These are phyloP conservation scores for Pachycephala philippinensis DNA, from an alignment of 2,113 vertebrate species.

Conservation along the genomic window DNA sequence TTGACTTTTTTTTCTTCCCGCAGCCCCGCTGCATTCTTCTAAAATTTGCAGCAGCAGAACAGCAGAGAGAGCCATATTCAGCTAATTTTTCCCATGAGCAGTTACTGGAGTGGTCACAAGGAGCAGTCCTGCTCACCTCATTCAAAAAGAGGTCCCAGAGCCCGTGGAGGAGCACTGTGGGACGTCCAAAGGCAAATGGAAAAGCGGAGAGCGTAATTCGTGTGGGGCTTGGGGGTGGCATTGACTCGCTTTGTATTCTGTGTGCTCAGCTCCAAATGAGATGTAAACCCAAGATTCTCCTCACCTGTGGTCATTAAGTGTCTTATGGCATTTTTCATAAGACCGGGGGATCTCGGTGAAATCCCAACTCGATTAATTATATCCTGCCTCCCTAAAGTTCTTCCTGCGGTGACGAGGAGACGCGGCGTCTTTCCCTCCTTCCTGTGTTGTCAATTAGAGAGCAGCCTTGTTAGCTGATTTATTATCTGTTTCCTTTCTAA, in stretches of 20 bases:
- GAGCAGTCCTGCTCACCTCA: background rate
- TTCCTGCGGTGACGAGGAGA: background rate
- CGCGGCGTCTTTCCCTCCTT: background rate
- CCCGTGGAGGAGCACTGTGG: background rate
- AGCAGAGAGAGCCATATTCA: background rate
- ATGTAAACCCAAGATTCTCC: background rate
- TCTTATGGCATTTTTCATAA: conserved; percentile 30
- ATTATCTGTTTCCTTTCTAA: conserved; percentile 26
- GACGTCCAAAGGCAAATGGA: background rate
- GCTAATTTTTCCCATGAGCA: background rate
- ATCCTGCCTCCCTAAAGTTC: background rate
- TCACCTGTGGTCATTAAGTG: conserved; percentile 42
- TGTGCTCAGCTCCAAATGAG: background rate
- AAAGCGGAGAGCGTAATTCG: background rate
- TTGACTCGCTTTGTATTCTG: background rate
- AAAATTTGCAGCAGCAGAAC: background rate
- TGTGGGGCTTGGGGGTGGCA: background rate
- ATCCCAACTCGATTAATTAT: conserved; percentile 53
- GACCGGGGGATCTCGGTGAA: background rate
- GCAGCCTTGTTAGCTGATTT: conserved; percentile 36
- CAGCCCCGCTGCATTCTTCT: background rate
- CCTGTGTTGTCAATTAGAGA: conserved; percentile 41
- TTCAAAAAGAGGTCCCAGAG: background rate
- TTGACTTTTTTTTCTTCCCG: rapidly evolving
- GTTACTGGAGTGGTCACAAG: background rate